phyloP scores from a whole-genome alignment of 2,888 invertebrate species.

The Carcina quercana region DNA sequence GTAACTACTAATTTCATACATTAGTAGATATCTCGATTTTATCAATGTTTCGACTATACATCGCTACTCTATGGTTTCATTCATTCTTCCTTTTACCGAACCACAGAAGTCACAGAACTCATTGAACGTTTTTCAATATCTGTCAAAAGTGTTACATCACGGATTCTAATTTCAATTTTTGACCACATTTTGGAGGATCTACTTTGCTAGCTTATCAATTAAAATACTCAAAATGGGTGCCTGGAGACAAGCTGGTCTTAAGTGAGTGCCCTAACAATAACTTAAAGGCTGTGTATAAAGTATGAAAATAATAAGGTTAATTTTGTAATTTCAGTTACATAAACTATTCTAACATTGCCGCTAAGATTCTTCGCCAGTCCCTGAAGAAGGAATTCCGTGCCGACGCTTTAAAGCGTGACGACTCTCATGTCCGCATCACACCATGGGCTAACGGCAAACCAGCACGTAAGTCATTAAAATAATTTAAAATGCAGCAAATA shows the following conservation, averaged over 20 bases:
- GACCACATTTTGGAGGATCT: not conserved
- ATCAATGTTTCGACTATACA: too few species aligned
- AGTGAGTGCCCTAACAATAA: slow-evolving; percentile 76
- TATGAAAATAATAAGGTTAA: slow-evolving; percentile 4
- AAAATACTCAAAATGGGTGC: slow-evolving; percentile 76
- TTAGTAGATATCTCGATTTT: too few species aligned
- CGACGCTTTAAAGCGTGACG: slow-evolving; percentile 85
- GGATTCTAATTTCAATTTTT: slow-evolving; percentile 17
- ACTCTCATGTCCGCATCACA: slow-evolving; percentile 85
- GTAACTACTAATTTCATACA: too few species aligned
- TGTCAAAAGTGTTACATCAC: slow-evolving; percentile 33
- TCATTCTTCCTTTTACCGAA: not conserved
- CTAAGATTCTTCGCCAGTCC: slow-evolving; percentile 84
- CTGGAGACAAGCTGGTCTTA: slow-evolving; percentile 90
- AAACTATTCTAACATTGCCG: slow-evolving; percentile 96
- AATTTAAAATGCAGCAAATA: too few species aligned
- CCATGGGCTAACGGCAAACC: slow-evolving; percentile 94
- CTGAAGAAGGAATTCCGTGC: slow-evolving; percentile 83
- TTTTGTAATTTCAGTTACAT: slow-evolving; percentile 85
- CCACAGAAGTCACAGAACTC: not conserved
- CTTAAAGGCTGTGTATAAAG: not conserved
- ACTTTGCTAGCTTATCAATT: not conserved
- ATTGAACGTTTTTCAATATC: too few species aligned
- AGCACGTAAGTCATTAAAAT: slow-evolving; percentile 77
- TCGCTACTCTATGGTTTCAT: too few species aligned